Base-by-base conservation (phyloP, 2,888 invertebrate genomes). In the Amiota mariae region DNA sequence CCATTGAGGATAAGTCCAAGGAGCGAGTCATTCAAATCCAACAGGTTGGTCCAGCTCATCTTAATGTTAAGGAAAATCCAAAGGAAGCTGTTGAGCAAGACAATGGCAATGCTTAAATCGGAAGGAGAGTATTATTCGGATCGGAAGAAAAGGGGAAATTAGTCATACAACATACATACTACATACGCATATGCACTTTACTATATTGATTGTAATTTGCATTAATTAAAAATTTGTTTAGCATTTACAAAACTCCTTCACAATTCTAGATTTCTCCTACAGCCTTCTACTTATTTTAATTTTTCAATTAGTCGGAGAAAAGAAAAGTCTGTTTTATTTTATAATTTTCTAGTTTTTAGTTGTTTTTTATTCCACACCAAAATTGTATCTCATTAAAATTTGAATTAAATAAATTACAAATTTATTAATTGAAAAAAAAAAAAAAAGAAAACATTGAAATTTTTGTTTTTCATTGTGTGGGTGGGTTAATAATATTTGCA, bases 21-120 rank as follows among this genome's bases (percentile, higher is more conserved):
- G 93, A 92, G 75, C 90, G 93, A 70, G 85, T 91, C 0, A 90
- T 93, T 8, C 92, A 93, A 47, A 93, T 93, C 75, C 91, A 92
- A 24, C 93, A 93, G 51, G 93, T 93, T 8, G 93, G 93, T n/a
- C 92, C 92, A 0, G 91, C 88, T 48, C 88, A 88, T 75, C 82
- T 88, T 70, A 85, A 88, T 73, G 84, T 86, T 15, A 88, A 87
- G 80, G 79, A 86, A 57, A 85, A 82, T 36, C 49, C 72, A 47
- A 82, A 78, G 48, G 79, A 82, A 72, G 74, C 78, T 49, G 18
- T 51, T 15, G 57, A 56, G 57, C 70, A 70, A 46, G 54, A 72
- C n/a, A 66, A 64, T 48, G 56, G 59, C 46, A 72, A 72, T 13
- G 63, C 72, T n/a, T 67, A 67, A 67, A 18, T 24, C 18, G 24